Conservation (phyloP, 2,797 vertebrate genomes). For the Gallinago stenura region DNA sequence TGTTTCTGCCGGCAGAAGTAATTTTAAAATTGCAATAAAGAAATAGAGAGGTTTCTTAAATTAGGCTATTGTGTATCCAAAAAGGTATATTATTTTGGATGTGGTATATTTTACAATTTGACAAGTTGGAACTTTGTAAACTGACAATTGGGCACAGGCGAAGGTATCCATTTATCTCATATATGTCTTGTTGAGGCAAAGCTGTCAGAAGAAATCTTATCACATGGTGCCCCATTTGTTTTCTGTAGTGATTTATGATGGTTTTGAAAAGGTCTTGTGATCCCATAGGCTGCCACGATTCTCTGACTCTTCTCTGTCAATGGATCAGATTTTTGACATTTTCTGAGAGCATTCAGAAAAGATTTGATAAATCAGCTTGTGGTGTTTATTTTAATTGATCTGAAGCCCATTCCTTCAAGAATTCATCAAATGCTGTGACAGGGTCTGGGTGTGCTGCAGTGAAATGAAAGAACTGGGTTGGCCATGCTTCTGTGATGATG, state of each 20-base stretch:
- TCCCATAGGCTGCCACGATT: conserved; percentile 89
- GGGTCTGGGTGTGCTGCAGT: conserved; percentile 72
- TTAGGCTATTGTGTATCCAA: conserved; percentile 64
- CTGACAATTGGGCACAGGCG: conserved; percentile 83
- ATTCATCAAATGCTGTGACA: conserved; percentile 85
- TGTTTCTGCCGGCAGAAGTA: not conserved
- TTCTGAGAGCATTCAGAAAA: conserved; percentile 86
- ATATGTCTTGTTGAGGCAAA: conserved; percentile 84
- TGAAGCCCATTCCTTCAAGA: conserved; percentile 83
- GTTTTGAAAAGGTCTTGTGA: conserved; percentile 91
- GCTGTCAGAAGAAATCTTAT: conserved; percentile 89
- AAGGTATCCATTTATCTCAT: conserved; percentile 86
- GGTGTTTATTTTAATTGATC: conserved; percentile 91
- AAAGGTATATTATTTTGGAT: conserved; percentile 78
- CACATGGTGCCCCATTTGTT: conserved; percentile 88
- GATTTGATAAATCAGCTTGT: conserved; percentile 88
- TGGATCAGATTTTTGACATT: conserved; percentile 88
- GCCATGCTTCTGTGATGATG: conserved; percentile 76
- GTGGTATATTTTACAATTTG: conserved; percentile 81
- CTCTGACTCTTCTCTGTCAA: conserved; percentile 86
- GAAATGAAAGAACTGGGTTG: conserved; percentile 74
- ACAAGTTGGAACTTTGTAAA: conserved; percentile 84
- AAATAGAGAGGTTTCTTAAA: conserved; percentile 63
- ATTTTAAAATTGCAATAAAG: conserved; percentile 41
- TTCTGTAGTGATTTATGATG: conserved; percentile 90